Conservation (phyloP, 2,797 vertebrate species). For the Argyrosomus regius region DNA sequence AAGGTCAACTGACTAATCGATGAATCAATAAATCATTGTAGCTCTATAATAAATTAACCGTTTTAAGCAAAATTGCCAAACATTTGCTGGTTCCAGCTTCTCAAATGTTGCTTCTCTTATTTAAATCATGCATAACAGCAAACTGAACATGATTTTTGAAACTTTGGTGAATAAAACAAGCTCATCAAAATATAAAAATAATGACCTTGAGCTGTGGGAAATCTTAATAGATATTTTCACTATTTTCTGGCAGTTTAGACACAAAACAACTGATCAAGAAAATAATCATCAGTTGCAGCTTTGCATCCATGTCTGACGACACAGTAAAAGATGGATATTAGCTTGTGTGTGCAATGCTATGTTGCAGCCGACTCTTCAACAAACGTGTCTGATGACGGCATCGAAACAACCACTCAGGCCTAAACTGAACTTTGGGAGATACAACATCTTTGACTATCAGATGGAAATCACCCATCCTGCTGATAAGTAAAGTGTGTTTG, state of each 20-base stretch:
- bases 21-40: not conserved
- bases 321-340: not conserved
- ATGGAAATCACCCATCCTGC: not conserved
- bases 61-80: not conserved
- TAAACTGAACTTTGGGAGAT: not conserved
- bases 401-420: not conserved
- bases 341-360: not conserved
- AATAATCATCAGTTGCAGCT: not conserved
- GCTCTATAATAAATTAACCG: not conserved
- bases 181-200: not conserved
- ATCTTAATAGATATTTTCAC: not conserved
- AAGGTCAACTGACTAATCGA: too few species aligned
- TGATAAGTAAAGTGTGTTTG: not conserved
- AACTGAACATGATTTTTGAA: not conserved
- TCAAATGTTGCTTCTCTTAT: not conserved
- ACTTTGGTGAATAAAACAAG: not conserved
- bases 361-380: not conserved
- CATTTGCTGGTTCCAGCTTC: not conserved
- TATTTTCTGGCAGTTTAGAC: not conserved
- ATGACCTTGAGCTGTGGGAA: not conserved
- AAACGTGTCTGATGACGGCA: not conserved
- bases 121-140: not conserved
- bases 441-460: not conserved
- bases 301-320: not conserved
- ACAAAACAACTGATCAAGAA: not conserved